A percentile compares a stretch with the other conserved stretches of the same genome.
Conservation (phyloP, 2,797 vertebrate genomes). For the Pangasius macronema region DNA sequence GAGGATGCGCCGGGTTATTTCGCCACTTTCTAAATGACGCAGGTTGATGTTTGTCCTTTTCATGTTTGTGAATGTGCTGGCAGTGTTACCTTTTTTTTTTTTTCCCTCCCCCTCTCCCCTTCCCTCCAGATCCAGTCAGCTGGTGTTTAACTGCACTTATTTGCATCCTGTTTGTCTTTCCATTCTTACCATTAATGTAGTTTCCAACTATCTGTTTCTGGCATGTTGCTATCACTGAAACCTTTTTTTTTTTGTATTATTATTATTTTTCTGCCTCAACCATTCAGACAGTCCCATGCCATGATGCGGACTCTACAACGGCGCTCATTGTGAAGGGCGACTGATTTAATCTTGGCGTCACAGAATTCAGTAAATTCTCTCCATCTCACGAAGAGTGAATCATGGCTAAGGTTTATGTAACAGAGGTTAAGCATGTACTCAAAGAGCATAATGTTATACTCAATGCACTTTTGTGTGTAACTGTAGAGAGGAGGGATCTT, state of each 20-base stretch:
- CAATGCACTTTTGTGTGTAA: neutral
- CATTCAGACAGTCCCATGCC: neutral
- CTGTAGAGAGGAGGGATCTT: conserved; percentile 15
- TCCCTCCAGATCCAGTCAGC: neutral
- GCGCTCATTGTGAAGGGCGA: neutral
- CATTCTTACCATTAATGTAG: neutral
- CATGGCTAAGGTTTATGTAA: neutral
- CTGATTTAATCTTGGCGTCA: neutral
- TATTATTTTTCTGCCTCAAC: neutral
- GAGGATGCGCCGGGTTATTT: neutral
- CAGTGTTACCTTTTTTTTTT: neutral
- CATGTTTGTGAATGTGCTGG: conserved; percentile 12
- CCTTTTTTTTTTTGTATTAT: neutral
- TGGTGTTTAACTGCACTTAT: conserved; percentile 29
- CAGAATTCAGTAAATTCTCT: neutral
- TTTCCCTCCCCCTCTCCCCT: no score
- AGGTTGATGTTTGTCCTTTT: conserved; percentile 14
- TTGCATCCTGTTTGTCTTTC: conserved; percentile 22
- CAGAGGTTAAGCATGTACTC: neutral
- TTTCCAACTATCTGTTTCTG: neutral
- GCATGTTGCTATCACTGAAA: neutral
- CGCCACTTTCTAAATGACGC: conserved; percentile 38
- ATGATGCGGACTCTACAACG: neutral
- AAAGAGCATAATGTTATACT: neutral
- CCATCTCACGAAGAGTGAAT: neutral